Evolutionary conservation across 2,888 invertebrate species (phyloP).

Genomic region (Candidula unifasciata): DNA sequence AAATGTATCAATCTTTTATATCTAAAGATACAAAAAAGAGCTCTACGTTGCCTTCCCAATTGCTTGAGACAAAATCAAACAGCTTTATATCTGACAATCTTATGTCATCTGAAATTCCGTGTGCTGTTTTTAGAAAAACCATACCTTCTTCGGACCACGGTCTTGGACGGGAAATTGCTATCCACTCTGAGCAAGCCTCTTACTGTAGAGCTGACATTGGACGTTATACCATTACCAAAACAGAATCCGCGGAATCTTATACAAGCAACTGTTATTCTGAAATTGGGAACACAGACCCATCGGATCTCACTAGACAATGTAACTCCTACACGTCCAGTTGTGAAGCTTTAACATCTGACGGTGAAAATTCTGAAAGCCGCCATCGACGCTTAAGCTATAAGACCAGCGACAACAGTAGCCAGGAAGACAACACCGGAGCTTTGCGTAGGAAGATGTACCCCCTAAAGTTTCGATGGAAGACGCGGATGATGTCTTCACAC

Average conservation of each 20-base stretch:
- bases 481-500: constrained; percentile 11
- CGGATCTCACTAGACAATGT: constrained; percentile 27
- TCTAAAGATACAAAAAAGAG: too few relatives aligned
- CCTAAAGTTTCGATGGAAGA: constrained; percentile 47
- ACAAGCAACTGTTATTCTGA: neutral
- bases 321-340: neutral
- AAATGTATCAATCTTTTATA: neutral
- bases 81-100: too few relatives aligned
- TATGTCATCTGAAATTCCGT: too few relatives aligned
- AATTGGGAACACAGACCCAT: neutral
- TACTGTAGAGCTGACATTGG: too few relatives aligned
- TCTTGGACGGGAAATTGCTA: too few relatives aligned
- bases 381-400: neutral
- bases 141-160: too few relatives aligned
- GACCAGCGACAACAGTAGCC: constrained; percentile 9
- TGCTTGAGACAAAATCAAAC: too few relatives aligned
- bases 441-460: neutral
- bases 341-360: neutral
- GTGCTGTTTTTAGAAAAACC: too few relatives aligned
- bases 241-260: neutral
- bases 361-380: neutral
- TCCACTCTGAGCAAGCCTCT: too few relatives aligned
- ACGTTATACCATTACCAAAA: neutral
- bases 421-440: neutral
- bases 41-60: too few relatives aligned